phyloP scores from a whole-genome alignment of 2,888 invertebrate genomes.

The Scaptomyza tumidula region DNA sequence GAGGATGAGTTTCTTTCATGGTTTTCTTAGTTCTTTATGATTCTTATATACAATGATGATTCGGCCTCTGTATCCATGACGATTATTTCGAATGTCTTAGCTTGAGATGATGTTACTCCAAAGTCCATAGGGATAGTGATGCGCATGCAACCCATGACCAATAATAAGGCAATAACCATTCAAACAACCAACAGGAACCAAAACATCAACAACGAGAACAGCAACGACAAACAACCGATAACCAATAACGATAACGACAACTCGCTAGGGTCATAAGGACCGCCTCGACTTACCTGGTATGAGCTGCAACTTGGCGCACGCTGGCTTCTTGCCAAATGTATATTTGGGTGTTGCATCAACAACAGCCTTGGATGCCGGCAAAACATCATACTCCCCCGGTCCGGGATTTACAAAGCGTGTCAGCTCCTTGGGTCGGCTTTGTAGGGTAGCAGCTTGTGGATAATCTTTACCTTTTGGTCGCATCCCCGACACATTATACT shows the following conservation, averaged over 20 bases:
- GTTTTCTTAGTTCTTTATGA: slow-evolving; percentile 39
- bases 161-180: slow-evolving; percentile 41
- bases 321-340: slow-evolving; percentile 90
- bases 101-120: slow-evolving; percentile 42
- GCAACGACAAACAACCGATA: slow-evolving; percentile 26
- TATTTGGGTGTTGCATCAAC: slow-evolving; percentile 87
- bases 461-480: slow-evolving; percentile 92
- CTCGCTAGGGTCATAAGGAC: slow-evolving; percentile 26
- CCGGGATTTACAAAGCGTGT: slow-evolving; percentile 89
- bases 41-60: slow-evolving; percentile 62
- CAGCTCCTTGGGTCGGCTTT: slow-evolving; percentile 87
- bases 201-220: slow-evolving; percentile 19
- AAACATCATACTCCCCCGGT: slow-evolving; percentile 95
- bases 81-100: slow-evolving; percentile 18
- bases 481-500: slow-evolving; percentile 94
- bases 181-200: slow-evolving; percentile 45
- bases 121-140: slow-evolving; percentile 44
- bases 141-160: slow-evolving; percentile 54
- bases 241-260: slow-evolving; percentile 20
- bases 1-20: slow-evolving; percentile 45
- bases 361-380: slow-evolving; percentile 87
- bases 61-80: slow-evolving; percentile 43
- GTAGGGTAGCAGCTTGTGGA: slow-evolving; percentile 91
- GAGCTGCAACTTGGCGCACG: slow-evolving; percentile 86
- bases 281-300: slow-evolving; percentile 87